Conservation (phyloP, 1,140 invertebrate species). For the Triops longicaudatus region DNA sequence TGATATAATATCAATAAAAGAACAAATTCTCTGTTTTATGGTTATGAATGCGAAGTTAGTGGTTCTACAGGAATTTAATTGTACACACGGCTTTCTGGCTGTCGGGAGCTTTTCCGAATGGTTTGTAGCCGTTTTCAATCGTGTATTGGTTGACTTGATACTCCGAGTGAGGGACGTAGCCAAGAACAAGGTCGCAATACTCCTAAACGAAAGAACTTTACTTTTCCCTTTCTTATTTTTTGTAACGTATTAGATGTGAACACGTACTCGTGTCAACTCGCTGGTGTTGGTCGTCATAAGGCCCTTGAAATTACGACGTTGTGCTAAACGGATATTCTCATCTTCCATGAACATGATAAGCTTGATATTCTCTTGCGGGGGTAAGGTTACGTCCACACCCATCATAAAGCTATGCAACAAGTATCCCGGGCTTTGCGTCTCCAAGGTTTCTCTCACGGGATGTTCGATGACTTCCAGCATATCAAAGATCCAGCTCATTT, state of each 20-base stretch:
- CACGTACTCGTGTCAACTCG: slow-evolving; percentile 63
- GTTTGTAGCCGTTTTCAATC: slow-evolving; percentile 56
- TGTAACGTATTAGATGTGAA: neutral
- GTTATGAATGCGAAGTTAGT: neutral
- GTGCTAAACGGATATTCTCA: slow-evolving; percentile 56
- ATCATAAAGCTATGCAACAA: slow-evolving; percentile 41
- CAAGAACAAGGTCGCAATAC: slow-evolving; percentile 63
- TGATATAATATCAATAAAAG: slow-evolving; percentile 3
- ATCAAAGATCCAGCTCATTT: neutral
- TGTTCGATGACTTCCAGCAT: neutral
- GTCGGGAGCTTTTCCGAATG: slow-evolving; percentile 63
- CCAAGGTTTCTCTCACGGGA: slow-evolving; percentile 19
- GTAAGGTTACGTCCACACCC: slow-evolving; percentile 56
- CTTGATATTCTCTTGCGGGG: slow-evolving; percentile 60
- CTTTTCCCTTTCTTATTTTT: neutral
- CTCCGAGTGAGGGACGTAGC: slow-evolving; percentile 64
- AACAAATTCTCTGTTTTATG: neutral
- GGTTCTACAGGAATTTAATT: neutral
- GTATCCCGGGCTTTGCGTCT: slow-evolving; percentile 42
- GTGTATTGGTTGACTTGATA: slow-evolving; percentile 72
- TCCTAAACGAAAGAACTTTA: slow-evolving; percentile 46
- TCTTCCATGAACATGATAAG: slow-evolving; percentile 68
- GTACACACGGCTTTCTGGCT: slow-evolving; percentile 49
- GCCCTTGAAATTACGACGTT: slow-evolving; percentile 53
- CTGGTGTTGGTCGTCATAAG: slow-evolving; percentile 79